phyloP scores from a whole-genome alignment of 2,888 invertebrate genomes.

The Drosophila meridiana region DNA sequence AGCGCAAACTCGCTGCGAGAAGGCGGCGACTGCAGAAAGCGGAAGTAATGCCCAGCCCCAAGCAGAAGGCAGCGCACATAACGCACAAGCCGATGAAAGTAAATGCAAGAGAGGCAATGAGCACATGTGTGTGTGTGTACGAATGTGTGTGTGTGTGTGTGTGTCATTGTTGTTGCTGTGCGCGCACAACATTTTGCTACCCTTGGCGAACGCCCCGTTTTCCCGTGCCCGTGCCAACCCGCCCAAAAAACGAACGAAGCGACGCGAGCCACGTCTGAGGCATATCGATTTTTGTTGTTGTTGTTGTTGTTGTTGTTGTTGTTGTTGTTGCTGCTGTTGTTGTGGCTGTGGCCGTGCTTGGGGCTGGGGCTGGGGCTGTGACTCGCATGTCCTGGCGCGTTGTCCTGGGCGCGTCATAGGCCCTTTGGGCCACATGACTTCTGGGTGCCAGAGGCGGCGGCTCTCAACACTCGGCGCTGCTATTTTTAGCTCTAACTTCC shows the following conservation, averaged over 20 bases:
- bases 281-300: conserved; percentile 74
- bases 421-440: conserved; percentile 44
- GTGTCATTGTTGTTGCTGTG: conserved; percentile 37
- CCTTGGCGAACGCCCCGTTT: conserved; percentile 59
- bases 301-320: conserved; percentile 48
- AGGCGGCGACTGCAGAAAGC: conserved; percentile 37
- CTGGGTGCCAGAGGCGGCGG: conserved; percentile 43
- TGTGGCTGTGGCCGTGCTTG: conserved; percentile 21
- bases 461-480: conserved; percentile 58
- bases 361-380: conserved; percentile 24
- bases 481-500: conserved; percentile 60
- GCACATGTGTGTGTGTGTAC: conserved; percentile 17
- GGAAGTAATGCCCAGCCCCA: conserved; percentile 56
- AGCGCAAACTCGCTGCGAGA: conserved; percentile 71
- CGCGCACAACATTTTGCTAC: conserved; percentile 79
- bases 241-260: conserved; percentile 31
- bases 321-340: conserved; percentile 43
- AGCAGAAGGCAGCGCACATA: conserved; percentile 52
- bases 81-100: conserved; percentile 59
- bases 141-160: conserved; percentile 13
- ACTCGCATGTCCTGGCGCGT: conserved; percentile 39
- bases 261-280: conserved; percentile 74
- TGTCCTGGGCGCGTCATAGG: conserved; percentile 54
- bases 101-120: conserved; percentile 58
- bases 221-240: conserved; percentile 27